These are phyloP conservation scores for Pitangus sulphuratus DNA, from an alignment of 2,797 vertebrate species.

Conservation along the genomic window DNA sequence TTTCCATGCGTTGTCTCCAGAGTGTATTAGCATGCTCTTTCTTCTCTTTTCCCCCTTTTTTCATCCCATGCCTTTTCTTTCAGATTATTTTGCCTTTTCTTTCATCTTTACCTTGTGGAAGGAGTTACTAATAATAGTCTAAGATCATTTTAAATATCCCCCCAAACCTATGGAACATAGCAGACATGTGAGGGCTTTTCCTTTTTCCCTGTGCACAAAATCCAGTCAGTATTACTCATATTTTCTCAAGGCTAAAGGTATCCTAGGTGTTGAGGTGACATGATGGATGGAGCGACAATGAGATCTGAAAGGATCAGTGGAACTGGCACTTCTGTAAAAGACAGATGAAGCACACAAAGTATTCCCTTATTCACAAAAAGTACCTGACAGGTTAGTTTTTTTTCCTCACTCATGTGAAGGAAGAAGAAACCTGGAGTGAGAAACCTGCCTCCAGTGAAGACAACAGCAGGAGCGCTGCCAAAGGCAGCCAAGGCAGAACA, in stretches of 20 bases:
- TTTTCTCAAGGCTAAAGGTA: neutral
- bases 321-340: neutral
- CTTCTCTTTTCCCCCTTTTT: neutral
- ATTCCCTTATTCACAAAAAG: neutral
- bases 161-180: neutral
- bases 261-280: neutral
- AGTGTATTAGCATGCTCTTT: neutral
- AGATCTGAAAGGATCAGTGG: constrained; percentile 21
- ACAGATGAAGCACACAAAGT: neutral
- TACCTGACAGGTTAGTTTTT: neutral
- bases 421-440: neutral
- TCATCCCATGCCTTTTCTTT: neutral
- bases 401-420: neutral
- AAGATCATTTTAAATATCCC: neutral
- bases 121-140: neutral
- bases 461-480: neutral
- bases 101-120: neutral
- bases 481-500: neutral
- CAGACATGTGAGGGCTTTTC: neutral
- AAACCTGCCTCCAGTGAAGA: neutral
- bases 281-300: neutral
- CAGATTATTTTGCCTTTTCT: neutral
- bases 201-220: neutral
- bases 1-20: neutral
- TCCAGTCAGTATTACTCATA: neutral